Conservation (phyloP, 2,797 vertebrate species). For the Thripadectes ignobilis region DNA sequence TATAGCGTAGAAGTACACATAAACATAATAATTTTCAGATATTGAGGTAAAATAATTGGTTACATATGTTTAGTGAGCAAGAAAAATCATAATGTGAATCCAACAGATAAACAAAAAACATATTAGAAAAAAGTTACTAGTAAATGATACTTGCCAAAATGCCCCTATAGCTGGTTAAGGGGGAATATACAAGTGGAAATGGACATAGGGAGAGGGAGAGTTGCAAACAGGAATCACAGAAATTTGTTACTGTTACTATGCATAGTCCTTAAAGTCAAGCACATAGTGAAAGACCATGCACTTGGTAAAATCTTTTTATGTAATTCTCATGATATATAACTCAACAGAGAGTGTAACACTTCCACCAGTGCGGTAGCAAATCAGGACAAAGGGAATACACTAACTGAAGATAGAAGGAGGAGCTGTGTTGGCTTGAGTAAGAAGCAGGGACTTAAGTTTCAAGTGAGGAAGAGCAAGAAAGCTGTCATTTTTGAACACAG, state of each 20-base stretch:
- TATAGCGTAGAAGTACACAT: not conserved
- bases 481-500: not conserved
- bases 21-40: not conserved
- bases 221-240: not conserved
- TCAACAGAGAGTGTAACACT: not conserved
- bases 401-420: not conserved
- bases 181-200: not conserved
- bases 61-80: not conserved
- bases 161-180: not conserved
- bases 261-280: not conserved
- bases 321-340: not conserved
- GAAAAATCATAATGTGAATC: not conserved
- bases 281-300: not conserved
- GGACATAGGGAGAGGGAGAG: not conserved
- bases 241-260: not conserved
- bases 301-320: not conserved
- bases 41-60: not conserved
- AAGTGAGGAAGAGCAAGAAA: not conserved
- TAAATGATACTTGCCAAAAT: not conserved
- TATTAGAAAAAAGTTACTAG: not conserved
- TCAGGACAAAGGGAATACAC: not conserved
- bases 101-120: not conserved
- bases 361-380: not conserved
- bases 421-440: not conserved
- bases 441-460: not conserved